Evolutionary conservation across 2,797 vertebrate genomes (phyloP).

Genomic region (Alauda arvensis): DNA sequence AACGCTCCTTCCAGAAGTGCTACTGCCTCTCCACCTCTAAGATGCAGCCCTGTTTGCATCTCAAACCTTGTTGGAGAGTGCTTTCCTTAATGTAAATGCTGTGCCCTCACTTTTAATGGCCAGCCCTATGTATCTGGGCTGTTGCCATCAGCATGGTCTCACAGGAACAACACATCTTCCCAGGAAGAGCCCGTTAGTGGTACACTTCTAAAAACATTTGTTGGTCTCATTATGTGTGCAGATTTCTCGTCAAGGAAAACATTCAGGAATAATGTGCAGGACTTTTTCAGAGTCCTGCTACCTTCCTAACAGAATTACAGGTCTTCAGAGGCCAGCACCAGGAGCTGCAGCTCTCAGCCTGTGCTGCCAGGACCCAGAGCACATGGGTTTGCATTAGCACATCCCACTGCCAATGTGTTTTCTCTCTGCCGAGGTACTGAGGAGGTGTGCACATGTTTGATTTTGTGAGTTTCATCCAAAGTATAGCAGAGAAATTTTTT

Average conservation of each 20-base stretch:
- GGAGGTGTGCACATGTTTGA: background rate
- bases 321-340: background rate
- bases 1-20: background rate
- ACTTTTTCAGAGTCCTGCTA: background rate
- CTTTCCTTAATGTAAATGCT: slow-evolving; percentile 8
- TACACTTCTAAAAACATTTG: background rate
- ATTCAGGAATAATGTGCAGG: background rate
- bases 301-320: background rate
- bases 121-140: background rate
- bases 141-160: background rate
- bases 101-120: background rate
- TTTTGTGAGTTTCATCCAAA: background rate
- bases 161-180: background rate
- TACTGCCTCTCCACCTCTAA: slow-evolving; percentile 15
- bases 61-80: background rate
- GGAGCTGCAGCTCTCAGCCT: background rate
- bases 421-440: background rate
- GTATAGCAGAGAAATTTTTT: background rate
- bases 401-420: background rate
- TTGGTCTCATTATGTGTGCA: background rate
- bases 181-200: background rate
- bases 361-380: background rate
- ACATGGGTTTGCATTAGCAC: background rate
- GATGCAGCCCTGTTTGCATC: slow-evolving; percentile 26
- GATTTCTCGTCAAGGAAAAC: background rate